These are phyloP conservation scores for Epiblema foenella DNA, from an alignment of 2,888 invertebrate species.

Conservation along the genomic window DNA sequence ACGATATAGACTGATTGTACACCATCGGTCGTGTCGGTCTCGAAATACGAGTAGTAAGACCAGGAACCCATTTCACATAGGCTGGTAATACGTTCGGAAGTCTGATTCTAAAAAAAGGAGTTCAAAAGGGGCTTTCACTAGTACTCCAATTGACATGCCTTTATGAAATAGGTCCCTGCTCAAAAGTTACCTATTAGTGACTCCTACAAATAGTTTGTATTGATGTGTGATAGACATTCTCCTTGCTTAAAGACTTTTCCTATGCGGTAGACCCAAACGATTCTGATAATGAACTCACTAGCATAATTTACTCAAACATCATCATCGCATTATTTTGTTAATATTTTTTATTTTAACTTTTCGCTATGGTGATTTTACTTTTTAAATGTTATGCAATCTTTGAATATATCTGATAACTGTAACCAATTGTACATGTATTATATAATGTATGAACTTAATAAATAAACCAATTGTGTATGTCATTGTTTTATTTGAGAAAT, in stretches of 20 bases:
- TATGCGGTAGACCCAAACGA: background rate
- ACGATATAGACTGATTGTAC: background rate
- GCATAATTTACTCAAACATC: background rate
- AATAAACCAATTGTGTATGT: constrained; percentile 49
- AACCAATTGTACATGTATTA: constrained; percentile 65
- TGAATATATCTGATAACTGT: constrained; percentile 53
- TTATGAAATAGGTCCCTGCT: background rate
- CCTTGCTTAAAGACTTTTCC: background rate
- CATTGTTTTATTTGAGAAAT: constrained; percentile 7
- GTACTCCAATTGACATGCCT: too few species aligned
- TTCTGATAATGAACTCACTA: constrained; percentile 21
- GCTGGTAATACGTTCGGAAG: too few species aligned
- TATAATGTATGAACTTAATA: constrained; percentile 52
- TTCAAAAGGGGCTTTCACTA: too few species aligned
- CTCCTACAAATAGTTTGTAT: background rate
- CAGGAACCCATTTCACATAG: background rate
- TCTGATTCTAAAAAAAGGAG: too few species aligned
- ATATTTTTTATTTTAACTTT: constrained; percentile 48
- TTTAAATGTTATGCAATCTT: constrained; percentile 44
- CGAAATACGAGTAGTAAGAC: background rate
- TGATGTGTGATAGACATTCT: background rate
- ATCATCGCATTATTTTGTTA: constrained; percentile 1
- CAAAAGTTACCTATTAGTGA: background rate
- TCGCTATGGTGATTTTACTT: constrained; percentile 48
- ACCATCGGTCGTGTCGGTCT: background rate